Conservation (phyloP, 2,113 vertebrate genomes). For the Tachysurus fulvidraco region DNA sequence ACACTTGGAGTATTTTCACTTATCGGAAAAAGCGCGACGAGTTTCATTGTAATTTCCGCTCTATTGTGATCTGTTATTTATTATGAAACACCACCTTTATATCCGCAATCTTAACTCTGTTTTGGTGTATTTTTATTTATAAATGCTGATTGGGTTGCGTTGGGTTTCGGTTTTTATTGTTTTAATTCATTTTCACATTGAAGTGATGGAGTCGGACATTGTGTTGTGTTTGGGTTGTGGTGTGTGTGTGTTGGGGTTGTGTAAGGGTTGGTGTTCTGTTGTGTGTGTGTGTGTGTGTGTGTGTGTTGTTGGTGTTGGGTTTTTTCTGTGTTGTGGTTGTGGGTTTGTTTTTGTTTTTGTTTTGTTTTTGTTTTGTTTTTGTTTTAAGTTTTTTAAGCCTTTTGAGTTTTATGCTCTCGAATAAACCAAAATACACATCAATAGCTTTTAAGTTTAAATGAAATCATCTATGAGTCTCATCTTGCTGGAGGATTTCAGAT, state of each 20-base stretch:
- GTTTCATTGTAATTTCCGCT: conserved; percentile 18
- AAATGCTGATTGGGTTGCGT: not conserved
- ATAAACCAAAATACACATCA: not conserved
- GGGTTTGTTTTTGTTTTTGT: not conserved
- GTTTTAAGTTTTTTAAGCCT: not conserved
- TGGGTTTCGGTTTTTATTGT: not conserved
- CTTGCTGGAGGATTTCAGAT: not conserved
- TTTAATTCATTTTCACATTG: not conserved
- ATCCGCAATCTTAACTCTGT: too few species aligned
- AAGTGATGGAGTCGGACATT: not conserved
- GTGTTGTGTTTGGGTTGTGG: not conserved
- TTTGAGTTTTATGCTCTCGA: too few species aligned
- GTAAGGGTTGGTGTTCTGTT: not conserved
- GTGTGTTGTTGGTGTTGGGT: not conserved
- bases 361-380: not conserved
- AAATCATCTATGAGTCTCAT: too few species aligned
- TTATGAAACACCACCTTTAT: too few species aligned
- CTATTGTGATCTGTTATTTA: conserved; percentile 4
- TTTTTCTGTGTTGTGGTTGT: not conserved
- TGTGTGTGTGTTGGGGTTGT: not conserved
- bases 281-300: not conserved
- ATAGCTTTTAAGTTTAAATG: not conserved
- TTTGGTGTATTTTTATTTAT: not conserved
- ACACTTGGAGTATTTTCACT: not conserved
- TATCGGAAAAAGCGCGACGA: not conserved